A percentile compares a stretch with the other conserved stretches of the same genome.
phyloP scores from a whole-genome alignment of 2,888 invertebrate genomes.

The Drosophila glabriapex region DNA sequence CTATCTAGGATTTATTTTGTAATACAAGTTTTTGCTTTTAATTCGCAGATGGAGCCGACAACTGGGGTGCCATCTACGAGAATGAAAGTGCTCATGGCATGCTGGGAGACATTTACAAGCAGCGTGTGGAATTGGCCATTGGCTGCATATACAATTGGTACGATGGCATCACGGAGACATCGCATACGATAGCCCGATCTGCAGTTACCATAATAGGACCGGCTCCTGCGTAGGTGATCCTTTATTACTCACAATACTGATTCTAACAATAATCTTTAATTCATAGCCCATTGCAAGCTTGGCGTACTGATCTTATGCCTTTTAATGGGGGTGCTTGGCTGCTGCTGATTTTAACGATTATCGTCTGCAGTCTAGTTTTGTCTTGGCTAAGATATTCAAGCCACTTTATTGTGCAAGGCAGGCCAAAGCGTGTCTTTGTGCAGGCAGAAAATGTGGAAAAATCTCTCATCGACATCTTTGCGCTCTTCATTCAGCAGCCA shows the following conservation, averaged over 20 bases:
- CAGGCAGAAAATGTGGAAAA: slow-evolving; percentile 57
- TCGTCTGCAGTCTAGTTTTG: slow-evolving; percentile 69
- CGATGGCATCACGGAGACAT: slow-evolving; percentile 81
- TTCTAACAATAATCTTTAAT: no score
- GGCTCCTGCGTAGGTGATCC: slow-evolving; percentile 77
- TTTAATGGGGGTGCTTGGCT: slow-evolving; percentile 76
- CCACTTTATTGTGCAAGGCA: slow-evolving; percentile 17
- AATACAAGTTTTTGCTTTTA: no score
- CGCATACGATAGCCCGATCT: slow-evolving; percentile 81
- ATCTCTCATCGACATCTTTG: slow-evolving; percentile 78
- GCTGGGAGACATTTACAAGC: slow-evolving; percentile 82
- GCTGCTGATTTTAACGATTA: slow-evolving; percentile 64
- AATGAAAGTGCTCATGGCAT: slow-evolving; percentile 82
- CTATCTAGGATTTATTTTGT: not conserved
- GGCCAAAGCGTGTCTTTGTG: slow-evolving; percentile 16
- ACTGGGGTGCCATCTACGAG: slow-evolving; percentile 83
- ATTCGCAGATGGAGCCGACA: slow-evolving; percentile 79
- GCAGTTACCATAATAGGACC: slow-evolving; percentile 83
- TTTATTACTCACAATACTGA: fast-evolving
- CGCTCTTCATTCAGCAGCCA: slow-evolving; percentile 84
- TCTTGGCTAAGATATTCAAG: slow-evolving; percentile 68
- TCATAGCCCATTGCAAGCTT: slow-evolving; percentile 77
- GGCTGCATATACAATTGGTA: slow-evolving; percentile 85
- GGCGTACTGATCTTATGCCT: slow-evolving; percentile 81
- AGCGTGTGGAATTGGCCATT: slow-evolving; percentile 82